Evolutionary conservation across 1,140 invertebrate species (phyloP).

Genomic region (Polypedilum pembai): DNA sequence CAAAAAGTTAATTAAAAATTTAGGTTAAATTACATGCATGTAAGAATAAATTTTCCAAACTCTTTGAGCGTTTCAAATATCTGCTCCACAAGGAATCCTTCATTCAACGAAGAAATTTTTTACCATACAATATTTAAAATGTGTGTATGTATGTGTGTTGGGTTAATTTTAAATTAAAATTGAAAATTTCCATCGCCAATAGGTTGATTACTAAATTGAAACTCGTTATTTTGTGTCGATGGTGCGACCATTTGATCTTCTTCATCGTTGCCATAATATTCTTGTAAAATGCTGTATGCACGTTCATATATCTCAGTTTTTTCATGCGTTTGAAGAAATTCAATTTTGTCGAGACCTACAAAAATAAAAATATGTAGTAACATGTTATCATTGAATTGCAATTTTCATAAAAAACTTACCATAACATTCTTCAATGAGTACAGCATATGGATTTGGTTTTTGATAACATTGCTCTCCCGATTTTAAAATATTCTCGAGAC

Average conservation of each 20-base stretch:
- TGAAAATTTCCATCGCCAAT: constrained; percentile 70
- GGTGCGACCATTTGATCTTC: constrained; percentile 74
- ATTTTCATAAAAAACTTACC: constrained; percentile 53
- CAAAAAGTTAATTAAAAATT: not conserved
- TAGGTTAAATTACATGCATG: not conserved
- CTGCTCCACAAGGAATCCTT: no score
- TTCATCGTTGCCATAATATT: constrained; percentile 87
- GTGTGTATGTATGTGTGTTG: not conserved
- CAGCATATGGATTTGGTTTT: constrained; percentile 82
- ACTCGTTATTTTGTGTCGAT: constrained; percentile 69
- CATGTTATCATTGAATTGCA: not conserved
- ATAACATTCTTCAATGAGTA: constrained; percentile 91
- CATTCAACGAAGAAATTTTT: no score
- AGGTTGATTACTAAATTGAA: constrained; percentile 64
- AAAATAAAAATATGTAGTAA: constrained; percentile 4
- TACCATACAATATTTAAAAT: no score
- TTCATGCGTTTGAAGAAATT: constrained; percentile 92
- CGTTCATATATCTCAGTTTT: constrained; percentile 95
- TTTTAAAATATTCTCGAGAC: constrained; percentile 91
- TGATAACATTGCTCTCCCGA: constrained; percentile 74
- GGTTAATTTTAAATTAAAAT: constrained; percentile 51
- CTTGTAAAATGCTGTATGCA: constrained; percentile 93
- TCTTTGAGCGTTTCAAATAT: no score
- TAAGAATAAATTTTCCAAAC: not conserved
- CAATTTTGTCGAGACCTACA: constrained; percentile 88